Base-by-base conservation (phyloP, 2,888 invertebrate genomes). In the Dryococelus australis region DNA sequence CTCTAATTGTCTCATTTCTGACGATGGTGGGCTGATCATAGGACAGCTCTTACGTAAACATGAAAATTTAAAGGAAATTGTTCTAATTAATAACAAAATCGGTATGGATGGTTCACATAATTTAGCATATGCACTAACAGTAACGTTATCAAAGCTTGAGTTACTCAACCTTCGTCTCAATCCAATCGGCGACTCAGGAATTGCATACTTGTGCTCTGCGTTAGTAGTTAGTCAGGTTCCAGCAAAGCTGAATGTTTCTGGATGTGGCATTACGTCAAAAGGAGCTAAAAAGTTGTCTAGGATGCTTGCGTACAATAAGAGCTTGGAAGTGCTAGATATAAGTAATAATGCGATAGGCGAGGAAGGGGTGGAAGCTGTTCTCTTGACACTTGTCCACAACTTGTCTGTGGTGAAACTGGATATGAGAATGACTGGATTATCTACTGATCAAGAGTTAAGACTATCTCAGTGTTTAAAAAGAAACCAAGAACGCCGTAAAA, bases 371-470 rank as follows among this genome's bases (percentile, higher is more conserved):
- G 83, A 35, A 24, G 83, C 83, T 12, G 43, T 83, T 43, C 83
- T 83, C 20, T 83, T 83, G 26, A n/a, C 83, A 12, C 43, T 83
- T 43, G 16, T 13, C 83, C 28, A 35, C 83, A 83, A 83, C 43
- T 26, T 24, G 12, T 16, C 83, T 43, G 9, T 83, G 3, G 43
- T 83, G 13, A 27, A 83, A 28, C 24, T 83, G 28, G 83, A 83
- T 12, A 35, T 83, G 83, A 83, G 83, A 43, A 83, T 83, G 83
- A 83, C 83, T 16, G 83, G 83, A 27, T 16, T 83, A 35, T 83
- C 83, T 13, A 35, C 16, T 35, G 83, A 83, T 83, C 83, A 83
- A 9, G 83, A 83, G 16, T 5, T 20, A 35, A 83, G 43, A 27
- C 83, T 83, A 10, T 35, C 28, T 83, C 35, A 35, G 83, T 83